phyloP scores from a whole-genome alignment of 2,888 invertebrate species.

The Saturnia japonica region DNA sequence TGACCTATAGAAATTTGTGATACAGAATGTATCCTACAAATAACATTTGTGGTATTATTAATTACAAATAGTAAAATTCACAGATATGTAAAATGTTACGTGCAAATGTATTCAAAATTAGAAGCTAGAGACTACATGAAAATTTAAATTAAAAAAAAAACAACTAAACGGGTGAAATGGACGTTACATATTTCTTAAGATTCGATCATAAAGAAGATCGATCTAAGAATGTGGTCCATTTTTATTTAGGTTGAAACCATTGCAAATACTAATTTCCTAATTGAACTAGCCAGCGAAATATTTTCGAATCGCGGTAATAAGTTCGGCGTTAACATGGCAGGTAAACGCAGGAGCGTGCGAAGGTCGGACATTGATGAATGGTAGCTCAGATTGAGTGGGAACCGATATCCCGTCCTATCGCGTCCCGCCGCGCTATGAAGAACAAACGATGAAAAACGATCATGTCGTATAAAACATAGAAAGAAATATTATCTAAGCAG shows the following conservation, averaged over 20 bases:
- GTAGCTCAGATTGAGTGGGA: conserved; percentile 29
- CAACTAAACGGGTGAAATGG: not conserved
- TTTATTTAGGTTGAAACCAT: not conserved
- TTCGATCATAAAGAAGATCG: not conserved
- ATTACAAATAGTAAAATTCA: not conserved
- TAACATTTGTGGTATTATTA: not conserved
- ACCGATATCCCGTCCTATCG: conserved; percentile 17
- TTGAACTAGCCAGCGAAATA: not conserved
- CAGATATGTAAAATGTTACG: not conserved
- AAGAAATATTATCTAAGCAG: not conserved
- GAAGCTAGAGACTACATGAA: not conserved
- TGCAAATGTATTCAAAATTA: not conserved
- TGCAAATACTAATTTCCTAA: not conserved
- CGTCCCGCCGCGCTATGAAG: not conserved
- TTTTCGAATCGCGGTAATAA: conserved; percentile 22
- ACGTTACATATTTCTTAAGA: not conserved
- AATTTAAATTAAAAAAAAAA: not conserved
- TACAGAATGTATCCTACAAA: not conserved
- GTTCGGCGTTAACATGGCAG: conserved; percentile 41
- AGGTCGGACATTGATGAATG: conserved; percentile 61
- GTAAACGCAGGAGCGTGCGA: conserved; percentile 40
- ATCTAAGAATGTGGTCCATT: not conserved
- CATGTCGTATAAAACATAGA: not conserved
- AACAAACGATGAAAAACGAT: conserved; percentile 4
- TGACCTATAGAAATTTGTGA: no score